Evolutionary conservation across 2,888 invertebrate species (phyloP), one percentile per base, ranked within the genome.

Genomic region (Spodoptera littoralis): DNA sequence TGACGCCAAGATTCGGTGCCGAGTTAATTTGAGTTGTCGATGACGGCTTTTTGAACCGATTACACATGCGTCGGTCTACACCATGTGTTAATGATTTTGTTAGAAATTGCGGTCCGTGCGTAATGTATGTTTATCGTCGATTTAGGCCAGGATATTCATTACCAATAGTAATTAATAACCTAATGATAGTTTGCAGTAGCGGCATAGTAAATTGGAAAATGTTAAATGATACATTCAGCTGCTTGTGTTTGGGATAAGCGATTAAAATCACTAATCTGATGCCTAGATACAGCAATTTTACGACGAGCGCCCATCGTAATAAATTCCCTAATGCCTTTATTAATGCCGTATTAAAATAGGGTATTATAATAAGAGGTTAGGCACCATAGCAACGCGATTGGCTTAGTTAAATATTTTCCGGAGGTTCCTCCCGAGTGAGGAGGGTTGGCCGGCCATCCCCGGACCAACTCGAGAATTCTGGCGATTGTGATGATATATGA

Each of bases 401-500:
- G 84, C 86, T 88, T 86, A 91, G 90, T 90, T 92, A 90, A 92
- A 92, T 91, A 90, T 90, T 91, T 90, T 89, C 83, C 86, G 86
- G 84, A 85, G 88, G 69, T 86, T 88, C 88, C 88, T 82, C 84
- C 82, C 81, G 72, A 77, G 86, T 93, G 90, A 93, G 88, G 88
- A 93, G 93, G 94, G 93, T 92, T 89, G 89, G 89, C 88, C 88
- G 88, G 87, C 86, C 85, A 84, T 73, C 72, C 83, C 86, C 77
- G 84, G 86, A 73, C 88, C 88, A 88, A 83, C 86, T 88, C 84
- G 79, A 88, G 91, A 92, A 91, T 92, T 92, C 89, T 90, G 87
- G 92, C 91, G 93, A 93, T 93, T 94, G 91, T 88, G 89, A 94
- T 95, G 94, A 95, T 94, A 93, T 94, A 94, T 93, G 93, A 88